Percentiles rank a stretch among this genome's conserved stretches.
These are phyloP conservation scores for Conopomorpha cramerella DNA, from an alignment of 1,140 invertebrate genomes.

Conservation along the genomic window DNA sequence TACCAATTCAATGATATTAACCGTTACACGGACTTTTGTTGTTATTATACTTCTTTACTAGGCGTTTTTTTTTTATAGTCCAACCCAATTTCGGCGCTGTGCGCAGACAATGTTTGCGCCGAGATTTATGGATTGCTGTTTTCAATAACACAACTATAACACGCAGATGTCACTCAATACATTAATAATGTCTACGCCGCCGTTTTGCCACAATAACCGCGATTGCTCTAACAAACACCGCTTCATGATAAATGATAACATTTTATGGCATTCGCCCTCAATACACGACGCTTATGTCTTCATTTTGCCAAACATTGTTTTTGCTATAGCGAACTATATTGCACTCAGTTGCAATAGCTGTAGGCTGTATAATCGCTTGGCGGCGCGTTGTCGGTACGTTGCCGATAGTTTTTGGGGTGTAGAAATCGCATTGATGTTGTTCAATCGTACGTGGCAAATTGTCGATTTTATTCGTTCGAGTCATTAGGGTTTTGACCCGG, in stretches of 20 bases:
- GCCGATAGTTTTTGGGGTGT: constrained; percentile 23
- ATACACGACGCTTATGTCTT: constrained; percentile 35
- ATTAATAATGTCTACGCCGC: constrained; percentile 44
- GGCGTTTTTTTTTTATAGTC: too few relatives aligned
- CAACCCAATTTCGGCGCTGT: too few relatives aligned
- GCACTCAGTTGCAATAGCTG: background rate
- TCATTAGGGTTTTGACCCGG: too few relatives aligned
- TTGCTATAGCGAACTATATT: background rate
- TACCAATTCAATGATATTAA: too few relatives aligned
- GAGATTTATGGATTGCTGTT: too few relatives aligned
- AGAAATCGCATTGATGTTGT: constrained; percentile 36
- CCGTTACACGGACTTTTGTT: too few relatives aligned
- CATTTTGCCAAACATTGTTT: constrained; percentile 22
- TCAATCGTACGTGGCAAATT: constrained; percentile 54
- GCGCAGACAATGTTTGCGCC: too few relatives aligned
- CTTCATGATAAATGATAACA: constrained; percentile 47
- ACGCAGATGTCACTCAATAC: constrained; percentile 37
- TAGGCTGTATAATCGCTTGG: background rate
- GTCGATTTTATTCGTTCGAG: too few relatives aligned
- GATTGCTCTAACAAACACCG: constrained; percentile 43
- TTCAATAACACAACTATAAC: too few relatives aligned
- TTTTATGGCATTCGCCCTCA: constrained; percentile 45
- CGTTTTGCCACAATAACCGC: constrained; percentile 45
- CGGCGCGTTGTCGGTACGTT: constrained; percentile 16
- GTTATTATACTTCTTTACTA: too few relatives aligned